Conservation (phyloP, 1,140 invertebrate species). For the Aricia agestis region DNA sequence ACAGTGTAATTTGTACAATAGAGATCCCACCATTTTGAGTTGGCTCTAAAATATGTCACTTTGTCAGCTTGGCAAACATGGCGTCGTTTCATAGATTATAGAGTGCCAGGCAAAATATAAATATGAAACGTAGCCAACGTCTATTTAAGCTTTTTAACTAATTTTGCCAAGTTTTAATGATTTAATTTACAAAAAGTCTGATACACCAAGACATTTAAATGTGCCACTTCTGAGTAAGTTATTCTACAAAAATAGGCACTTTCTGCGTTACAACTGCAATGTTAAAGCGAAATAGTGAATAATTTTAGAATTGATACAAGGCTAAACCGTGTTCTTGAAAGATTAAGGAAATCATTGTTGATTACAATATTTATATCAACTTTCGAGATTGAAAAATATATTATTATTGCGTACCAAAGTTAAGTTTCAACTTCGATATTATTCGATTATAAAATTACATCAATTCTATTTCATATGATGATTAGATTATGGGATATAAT, state of each 20-base stretch:
- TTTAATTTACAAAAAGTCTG: neutral
- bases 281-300: neutral
- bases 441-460: slow-evolving; percentile 9
- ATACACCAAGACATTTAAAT: neutral
- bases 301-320: slow-evolving; percentile 11
- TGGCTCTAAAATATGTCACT: neutral
- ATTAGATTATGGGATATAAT: neutral
- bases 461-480: neutral
- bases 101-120: neutral
- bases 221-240: neutral
- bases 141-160: neutral
- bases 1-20: slow-evolving; percentile 30
- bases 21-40: neutral
- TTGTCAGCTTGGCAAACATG: neutral
- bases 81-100: neutral
- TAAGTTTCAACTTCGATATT: neutral
- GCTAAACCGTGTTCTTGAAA: neutral
- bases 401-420: neutral
- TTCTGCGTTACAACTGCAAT: neutral
- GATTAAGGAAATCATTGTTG: neutral
- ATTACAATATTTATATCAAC: neutral
- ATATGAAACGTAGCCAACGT: neutral
- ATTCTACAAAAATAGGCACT: slow-evolving; percentile 11
- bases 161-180: neutral
- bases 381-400: neutral